Conservation (phyloP, 1,140 invertebrate species). For the Drosophila paulistorum region DNA sequence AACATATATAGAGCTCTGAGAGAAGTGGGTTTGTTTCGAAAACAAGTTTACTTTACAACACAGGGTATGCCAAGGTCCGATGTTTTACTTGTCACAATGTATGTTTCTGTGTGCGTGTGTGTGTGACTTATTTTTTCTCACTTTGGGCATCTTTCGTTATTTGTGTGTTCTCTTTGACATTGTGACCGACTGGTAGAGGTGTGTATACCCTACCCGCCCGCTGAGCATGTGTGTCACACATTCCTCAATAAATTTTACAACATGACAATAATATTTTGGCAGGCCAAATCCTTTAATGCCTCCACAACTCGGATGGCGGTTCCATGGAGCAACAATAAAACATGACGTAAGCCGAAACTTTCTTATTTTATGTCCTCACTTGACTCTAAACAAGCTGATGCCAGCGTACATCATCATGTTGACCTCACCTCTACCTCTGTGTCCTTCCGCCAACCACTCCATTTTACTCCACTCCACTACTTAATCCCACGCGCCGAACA, state of each 20-base stretch:
- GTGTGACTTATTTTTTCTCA: constrained; percentile 5
- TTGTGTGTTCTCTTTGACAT: constrained; percentile 66
- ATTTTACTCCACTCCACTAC: neutral
- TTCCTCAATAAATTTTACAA: constrained; percentile 66
- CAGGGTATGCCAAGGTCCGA: neutral
- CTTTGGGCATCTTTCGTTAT: constrained; percentile 7
- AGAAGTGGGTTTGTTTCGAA: too few relatives aligned
- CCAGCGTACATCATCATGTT: constrained; percentile 8
- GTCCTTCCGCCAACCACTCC: neutral
- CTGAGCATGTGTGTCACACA: constrained; percentile 30
- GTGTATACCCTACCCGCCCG: constrained; percentile 14
- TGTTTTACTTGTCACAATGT: too few relatives aligned
- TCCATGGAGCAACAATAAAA: constrained; percentile 63
- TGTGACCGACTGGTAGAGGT: constrained; percentile 56
- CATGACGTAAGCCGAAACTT: constrained; percentile 69
- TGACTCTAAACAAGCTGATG: constrained; percentile 11
- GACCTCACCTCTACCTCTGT: neutral
- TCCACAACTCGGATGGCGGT: constrained; percentile 39
- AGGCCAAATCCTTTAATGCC: constrained; percentile 51
- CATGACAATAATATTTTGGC: constrained; percentile 37
- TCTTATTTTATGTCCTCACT: constrained; percentile 13
- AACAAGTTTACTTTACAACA: neutral
- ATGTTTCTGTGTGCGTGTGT: neutral
- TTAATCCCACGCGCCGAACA: neutral
- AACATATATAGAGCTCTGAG: too few relatives aligned